These are phyloP conservation scores for Lasiurus borealis DNA, from an alignment of 2,113 vertebrate genomes.

Conservation along the genomic window DNA sequence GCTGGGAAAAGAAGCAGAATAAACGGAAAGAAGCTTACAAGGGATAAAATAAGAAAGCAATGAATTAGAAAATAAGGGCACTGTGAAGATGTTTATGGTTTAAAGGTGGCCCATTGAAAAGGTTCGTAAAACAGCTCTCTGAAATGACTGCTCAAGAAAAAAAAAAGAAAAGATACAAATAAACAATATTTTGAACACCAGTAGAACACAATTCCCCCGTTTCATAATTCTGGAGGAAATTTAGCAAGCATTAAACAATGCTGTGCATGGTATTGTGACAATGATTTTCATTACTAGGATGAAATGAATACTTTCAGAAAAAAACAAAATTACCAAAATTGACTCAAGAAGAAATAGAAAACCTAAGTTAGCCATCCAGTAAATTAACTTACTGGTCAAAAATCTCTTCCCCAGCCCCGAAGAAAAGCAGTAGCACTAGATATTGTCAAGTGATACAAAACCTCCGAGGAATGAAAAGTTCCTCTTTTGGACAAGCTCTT, in stretches of 20 bases:
- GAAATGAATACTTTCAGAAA: neutral
- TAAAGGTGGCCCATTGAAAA: neutral
- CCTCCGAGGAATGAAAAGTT: neutral
- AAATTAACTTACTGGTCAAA: neutral
- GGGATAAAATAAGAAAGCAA: slow-evolving; percentile 24
- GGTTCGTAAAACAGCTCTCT: neutral
- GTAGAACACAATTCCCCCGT: neutral
- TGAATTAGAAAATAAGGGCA: slow-evolving; percentile 20
- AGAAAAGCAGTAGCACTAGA: neutral
- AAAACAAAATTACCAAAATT: slow-evolving; percentile 10
- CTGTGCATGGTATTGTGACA: neutral
- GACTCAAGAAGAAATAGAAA: slow-evolving; percentile 31
- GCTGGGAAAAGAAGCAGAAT: neutral
- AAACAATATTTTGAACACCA: neutral
- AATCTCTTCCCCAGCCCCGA: neutral
- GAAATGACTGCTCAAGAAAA: neutral
- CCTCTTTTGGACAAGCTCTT: neutral
- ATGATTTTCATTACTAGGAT: neutral
- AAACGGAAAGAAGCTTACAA: slow-evolving; percentile 31
- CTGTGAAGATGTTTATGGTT: neutral
- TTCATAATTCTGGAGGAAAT: neutral
- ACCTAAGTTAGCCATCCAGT: neutral
- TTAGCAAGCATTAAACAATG: neutral
- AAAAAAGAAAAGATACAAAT: neutral
- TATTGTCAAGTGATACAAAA: neutral